phyloP scores from a whole-genome alignment of 2,797 vertebrate species.

The Acipenser ruthenus region DNA sequence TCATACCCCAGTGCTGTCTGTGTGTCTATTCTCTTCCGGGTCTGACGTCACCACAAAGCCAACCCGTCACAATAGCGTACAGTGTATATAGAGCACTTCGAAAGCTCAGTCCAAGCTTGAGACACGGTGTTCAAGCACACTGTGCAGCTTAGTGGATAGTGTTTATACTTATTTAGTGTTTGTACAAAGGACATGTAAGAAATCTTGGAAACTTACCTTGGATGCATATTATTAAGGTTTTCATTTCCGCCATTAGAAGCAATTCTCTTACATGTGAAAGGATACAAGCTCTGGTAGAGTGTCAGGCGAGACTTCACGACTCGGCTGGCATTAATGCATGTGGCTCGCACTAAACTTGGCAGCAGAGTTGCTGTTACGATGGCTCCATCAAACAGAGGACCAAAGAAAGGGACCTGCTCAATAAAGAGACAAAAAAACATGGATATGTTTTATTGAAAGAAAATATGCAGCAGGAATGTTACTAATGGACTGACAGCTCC shows the following conservation, averaged over 20 bases:
- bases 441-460: not conserved
- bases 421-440: not conserved
- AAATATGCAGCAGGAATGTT: conserved; percentile 33
- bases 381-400: conserved; percentile 87
- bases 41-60: no score
- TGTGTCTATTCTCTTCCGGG: no score
- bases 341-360: conserved; percentile 89
- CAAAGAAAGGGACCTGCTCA: conserved; percentile 88
- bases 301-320: conserved; percentile 92
- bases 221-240: not conserved
- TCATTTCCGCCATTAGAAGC: not conserved
- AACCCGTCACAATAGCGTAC: no score
- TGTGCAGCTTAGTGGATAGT: not conserved
- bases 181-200: not conserved
- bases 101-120: not conserved
- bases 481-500: no score
- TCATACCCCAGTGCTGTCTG: no score
- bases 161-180: no score
- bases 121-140: not conserved
- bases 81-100: no score
- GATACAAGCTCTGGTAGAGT: conserved; percentile 99
- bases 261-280: conserved; percentile 46
- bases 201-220: not conserved
- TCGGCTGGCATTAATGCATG: conserved; percentile 95
- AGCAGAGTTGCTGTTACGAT: conserved; percentile 85